Evolutionary conservation across 2,888 invertebrate genomes (phyloP), one percentile per base, ranked within the genome.

Genomic region (Mythimna ferrago): DNA sequence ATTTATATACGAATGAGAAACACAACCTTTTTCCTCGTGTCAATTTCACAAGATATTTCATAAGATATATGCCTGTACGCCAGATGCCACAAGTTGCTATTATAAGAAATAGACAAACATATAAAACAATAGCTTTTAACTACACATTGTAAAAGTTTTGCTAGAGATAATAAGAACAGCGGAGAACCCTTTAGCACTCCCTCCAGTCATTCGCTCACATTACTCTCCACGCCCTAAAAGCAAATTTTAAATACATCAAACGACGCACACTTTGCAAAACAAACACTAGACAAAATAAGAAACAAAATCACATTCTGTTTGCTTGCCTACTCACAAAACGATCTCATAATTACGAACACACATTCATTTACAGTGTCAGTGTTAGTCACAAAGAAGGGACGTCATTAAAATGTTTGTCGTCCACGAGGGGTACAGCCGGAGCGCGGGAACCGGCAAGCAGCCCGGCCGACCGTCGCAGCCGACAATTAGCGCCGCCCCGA

Each of bases 381-480:
- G 66, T 58, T 32, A 32, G 67, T 53, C 53, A 65, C 67, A 78
- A 53, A 73, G 67, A 73, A 48, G 11, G 19, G 16, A 61, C 57
- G 26, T 78, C 73, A 66, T 78, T 73, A 66, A 57, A 67, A 73
- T 68, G 73, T 78, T 78, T 78, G 64, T 53, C 54, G 19, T 19
- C 54, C 48, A 44, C 48, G 63, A 54, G 44, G 62, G 63, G 48
- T 38, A 9, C 58, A 7, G 58, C 32, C 58, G 19, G 48, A 26
- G 44, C 4, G 35, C 16, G 56, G 6, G 16, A 41, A 41, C 5
- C 66, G 19, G 11, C 44, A 6, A n/a, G 19, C n/a, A 54, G 10
- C 26, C 26, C 67, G 58, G 60, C 48, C 6, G 26, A 38, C 32
- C 32, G 7, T 57, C 16, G 60, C 9, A 32, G 32, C 10, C 62